Base-by-base conservation (phyloP, 2,113 vertebrate species). In the Lampris megalopsis region DNA sequence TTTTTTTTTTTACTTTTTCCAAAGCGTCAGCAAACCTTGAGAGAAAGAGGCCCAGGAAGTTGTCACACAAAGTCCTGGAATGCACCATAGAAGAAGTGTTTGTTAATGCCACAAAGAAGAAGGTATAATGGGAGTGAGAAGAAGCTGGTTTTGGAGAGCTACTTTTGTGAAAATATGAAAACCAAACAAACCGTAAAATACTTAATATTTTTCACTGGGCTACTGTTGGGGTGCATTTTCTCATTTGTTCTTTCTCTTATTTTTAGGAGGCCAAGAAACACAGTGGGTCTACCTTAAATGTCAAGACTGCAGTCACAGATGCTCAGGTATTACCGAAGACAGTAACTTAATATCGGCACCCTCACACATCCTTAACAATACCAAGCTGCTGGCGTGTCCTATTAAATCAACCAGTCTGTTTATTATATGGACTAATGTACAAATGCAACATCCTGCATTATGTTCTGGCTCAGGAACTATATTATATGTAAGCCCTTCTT, bases 1-100 rank as follows among this genome's bases (percentile, higher is more conserved):
- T 0, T 38, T 6, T 45, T 35, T 0, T 36, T 71, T 74, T 59
- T 24, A 3, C 37, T 38, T 62, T 35, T 84, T 79, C 76, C 3
- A 45, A 50, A 9, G 80, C 57, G 61, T 61, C 68, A 60, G 75
- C 50, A 45, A 43, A 47, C 71, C 83, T 67, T 0, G 96, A 97
- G 89, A 95, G 95, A 89, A 97, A 97, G 77, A 95, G 96, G 81
- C 95, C 96, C 24, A 93, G 97, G 80, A 99, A 97, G 77, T 94
- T 95, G 65, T 96, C 93, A 2, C 97, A 98, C 82, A 97, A 95
- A 86, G 93, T 98, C 70, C 92, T 96, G 86, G 97, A 98, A 83
- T 96, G 88, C 58, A 79, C 94, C 71, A 95, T 96, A 88, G 97
- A 99, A 91, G 94, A 97, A 89, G 95, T 97, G 62, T 93, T 95